These are phyloP conservation scores for Natator depressus DNA, from an alignment of 2,113 vertebrate species.

Conservation along the genomic window DNA sequence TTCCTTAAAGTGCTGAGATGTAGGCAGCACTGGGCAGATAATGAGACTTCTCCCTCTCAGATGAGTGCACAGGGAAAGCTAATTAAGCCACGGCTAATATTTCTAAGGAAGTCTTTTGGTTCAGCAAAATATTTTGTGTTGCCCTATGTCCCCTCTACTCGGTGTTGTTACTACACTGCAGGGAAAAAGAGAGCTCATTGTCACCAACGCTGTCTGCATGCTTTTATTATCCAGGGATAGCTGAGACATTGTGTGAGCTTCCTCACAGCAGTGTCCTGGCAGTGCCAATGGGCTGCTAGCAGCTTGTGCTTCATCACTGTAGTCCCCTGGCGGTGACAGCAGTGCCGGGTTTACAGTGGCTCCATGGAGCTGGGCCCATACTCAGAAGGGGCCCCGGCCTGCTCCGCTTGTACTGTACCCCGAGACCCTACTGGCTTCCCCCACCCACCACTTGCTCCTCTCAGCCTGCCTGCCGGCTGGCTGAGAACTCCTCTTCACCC, in stretches of 20 bases:
- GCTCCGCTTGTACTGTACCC: too few species aligned
- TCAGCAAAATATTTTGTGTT: neutral
- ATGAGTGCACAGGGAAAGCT: neutral
- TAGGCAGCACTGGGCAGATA: neutral
- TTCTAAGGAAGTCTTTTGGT: neutral
- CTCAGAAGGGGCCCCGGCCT: too few species aligned
- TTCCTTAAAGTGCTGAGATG: neutral
- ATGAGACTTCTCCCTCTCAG: neutral
- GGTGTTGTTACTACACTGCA: neutral
- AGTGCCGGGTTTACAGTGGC: too few species aligned
- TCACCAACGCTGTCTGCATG: accelerated
- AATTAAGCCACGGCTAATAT: neutral
- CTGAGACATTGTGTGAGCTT: accelerated
- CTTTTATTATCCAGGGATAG: neutral
- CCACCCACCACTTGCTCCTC: too few species aligned
- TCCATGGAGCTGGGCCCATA: too few species aligned
- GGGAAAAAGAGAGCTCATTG: neutral
- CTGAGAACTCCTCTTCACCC: too few species aligned
- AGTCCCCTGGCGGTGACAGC: neutral
- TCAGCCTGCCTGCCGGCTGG: too few species aligned
- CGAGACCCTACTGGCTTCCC: too few species aligned
- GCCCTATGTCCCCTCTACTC: neutral
- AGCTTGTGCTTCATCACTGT: neutral
- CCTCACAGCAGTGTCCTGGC: neutral
- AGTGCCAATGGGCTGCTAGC: neutral